These are phyloP conservation scores for Channa striata DNA, from an alignment of 2,797 vertebrate genomes.

Conservation along the genomic window DNA sequence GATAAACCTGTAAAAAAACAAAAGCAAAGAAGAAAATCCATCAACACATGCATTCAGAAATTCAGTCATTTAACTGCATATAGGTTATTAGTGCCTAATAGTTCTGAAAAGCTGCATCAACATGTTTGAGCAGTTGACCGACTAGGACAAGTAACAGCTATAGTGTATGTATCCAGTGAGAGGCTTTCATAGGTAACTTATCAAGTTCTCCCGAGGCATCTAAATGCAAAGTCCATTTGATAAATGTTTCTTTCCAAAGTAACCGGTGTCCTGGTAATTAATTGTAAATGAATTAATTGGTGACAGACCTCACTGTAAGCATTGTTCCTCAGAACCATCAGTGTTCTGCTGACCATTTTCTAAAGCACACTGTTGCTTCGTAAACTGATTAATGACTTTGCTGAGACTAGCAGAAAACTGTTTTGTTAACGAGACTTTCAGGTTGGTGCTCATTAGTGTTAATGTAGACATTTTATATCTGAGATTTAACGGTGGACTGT, in stretches of 20 bases:
- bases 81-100: neutral
- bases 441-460: constrained; percentile 41
- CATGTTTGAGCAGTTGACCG: neutral
- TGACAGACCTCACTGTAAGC: neutral
- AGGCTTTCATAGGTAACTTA: neutral
- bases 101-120: neutral
- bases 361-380: constrained; percentile 36
- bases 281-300: constrained; percentile 8
- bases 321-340: neutral
- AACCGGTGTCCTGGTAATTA: neutral
- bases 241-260: neutral
- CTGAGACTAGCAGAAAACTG: neutral
- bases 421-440: constrained; percentile 11
- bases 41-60: neutral
- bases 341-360: constrained; percentile 74
- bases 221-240: neutral
- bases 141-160: neutral
- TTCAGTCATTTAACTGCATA: neutral
- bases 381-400: neutral
- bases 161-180: neutral
- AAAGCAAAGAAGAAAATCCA: neutral
- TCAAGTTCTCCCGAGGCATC: neutral
- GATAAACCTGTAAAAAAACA: neutral
- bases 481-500: constrained; percentile 68
- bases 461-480: constrained; percentile 50